A percentile compares a stretch with the other conserved stretches of the same genome.
Evolutionary conservation across 53 echinoderm and acorn worm genomes (phyloP).

Genomic region (Henricia sp.): DNA sequence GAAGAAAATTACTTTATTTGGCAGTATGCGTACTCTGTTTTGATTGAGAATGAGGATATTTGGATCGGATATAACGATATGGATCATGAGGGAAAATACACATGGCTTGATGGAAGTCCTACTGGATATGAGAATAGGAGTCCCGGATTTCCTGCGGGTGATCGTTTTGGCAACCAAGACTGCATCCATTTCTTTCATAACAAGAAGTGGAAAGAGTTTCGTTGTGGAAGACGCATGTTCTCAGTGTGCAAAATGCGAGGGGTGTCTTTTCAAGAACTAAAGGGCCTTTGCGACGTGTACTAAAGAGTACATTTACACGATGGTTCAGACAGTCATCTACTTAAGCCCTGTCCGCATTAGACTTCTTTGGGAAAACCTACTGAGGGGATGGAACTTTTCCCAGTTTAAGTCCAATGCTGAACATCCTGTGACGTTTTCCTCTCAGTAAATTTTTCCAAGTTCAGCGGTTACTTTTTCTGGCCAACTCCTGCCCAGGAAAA

Average conservation of each 20-base stretch:
- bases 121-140: slow-evolving; percentile 17
- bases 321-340: too few relatives aligned
- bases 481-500: too few relatives aligned
- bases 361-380: too few relatives aligned
- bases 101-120: slow-evolving; percentile 48
- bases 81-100: slow-evolving; percentile 22
- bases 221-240: not conserved
- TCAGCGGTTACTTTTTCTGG: too few relatives aligned
- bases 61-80: slow-evolving; percentile 46
- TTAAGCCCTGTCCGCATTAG: too few relatives aligned
- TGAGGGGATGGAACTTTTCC: too few relatives aligned
- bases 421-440: too few relatives aligned
- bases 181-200: not conserved
- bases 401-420: too few relatives aligned
- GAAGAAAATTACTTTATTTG: slow-evolving; percentile 30
- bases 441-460: too few relatives aligned
- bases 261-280: too few relatives aligned
- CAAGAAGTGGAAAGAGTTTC: not conserved
- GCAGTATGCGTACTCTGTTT: not conserved
- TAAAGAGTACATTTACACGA: too few relatives aligned
- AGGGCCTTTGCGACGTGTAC: too few relatives aligned
- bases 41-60: not conserved
- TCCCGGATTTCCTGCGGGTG: not conserved
- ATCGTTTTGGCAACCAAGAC: slow-evolving; percentile 1
- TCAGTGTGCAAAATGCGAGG: slow-evolving; percentile 38